Evolutionary conservation across 1,140 invertebrate genomes (phyloP), one percentile per base, ranked within the genome.

Genomic region (Gonatopus flavifemur): DNA sequence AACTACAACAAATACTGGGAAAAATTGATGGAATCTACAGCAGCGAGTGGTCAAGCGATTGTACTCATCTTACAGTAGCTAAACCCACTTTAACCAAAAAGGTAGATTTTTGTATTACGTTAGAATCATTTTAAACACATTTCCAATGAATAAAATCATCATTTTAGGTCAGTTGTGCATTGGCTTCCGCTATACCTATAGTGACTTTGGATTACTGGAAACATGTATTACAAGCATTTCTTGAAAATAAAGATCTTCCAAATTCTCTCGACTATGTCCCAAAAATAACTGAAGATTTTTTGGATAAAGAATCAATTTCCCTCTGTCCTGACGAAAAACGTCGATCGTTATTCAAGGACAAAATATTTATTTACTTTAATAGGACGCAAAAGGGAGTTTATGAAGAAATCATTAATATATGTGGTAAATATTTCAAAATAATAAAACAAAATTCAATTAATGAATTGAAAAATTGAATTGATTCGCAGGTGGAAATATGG

Each of bases 11-110:
- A 3, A 37, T 57, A 2, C 16, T 43, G 8, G 24, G 37, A 21
- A 28, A 59, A 8, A 32, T 62, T 8, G 59, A 64, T 40, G 59
- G 53, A 3, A n/a, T 37, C 16, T 21, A 59, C 25, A 0, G n/a
- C 8, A 12, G 18, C 0, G 31, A 52, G 25, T 62, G 58, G 59
- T 33, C 16, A 16, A 21, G 6, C 1, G 3, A 0, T 36, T 52
- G 37, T 5, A 72, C 78, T 18, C 81, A 84, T 66, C 71, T 89
- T 18, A 85, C 87, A 10, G 87, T 88, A 81, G 80, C 81, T 32
- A 78, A 78, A 16, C 80, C 87, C 19, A 83, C 81, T 13, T 76
- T 89, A 13, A 88, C 87, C 9, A 78, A 86, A 1, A 88, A 88
- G 77, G 81, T 87, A 20, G 68, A 12, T 2, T n/a, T 24, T 30